phyloP scores from a whole-genome alignment of 2,797 vertebrate genomes.

The Denticeps clupeoides region DNA sequence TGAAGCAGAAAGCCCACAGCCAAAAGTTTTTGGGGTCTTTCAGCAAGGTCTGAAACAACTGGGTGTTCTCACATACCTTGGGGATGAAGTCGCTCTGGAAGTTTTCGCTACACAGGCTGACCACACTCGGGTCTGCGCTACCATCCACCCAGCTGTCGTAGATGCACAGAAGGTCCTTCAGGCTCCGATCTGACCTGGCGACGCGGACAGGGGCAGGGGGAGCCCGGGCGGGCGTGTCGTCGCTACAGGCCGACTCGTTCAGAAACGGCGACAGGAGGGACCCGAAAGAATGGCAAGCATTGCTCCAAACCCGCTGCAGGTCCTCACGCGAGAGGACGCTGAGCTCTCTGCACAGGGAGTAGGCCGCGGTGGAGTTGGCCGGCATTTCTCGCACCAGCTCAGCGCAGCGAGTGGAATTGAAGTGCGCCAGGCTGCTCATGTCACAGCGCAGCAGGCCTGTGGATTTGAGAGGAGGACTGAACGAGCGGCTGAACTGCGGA shows the following conservation, averaged over 20 bases:
- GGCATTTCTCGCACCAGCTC: constrained; percentile 31
- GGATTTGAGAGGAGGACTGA: neutral
- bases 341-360: constrained; percentile 46
- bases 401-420: constrained; percentile 55
- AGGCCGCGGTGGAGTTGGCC: constrained; percentile 28
- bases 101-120: constrained; percentile 58
- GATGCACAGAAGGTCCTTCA: constrained; percentile 51
- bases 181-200: constrained; percentile 42
- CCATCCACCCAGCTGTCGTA: constrained; percentile 48
- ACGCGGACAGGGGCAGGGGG: neutral
- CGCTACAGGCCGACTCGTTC: constrained; percentile 32
- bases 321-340: constrained; percentile 35
- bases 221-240: neutral
- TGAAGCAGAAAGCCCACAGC: constrained; percentile 55
- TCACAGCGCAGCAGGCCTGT: constrained; percentile 39
- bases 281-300: constrained; percentile 41
- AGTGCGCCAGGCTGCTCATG: constrained; percentile 31
- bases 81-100: constrained; percentile 42
- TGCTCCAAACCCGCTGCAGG: constrained; percentile 46
- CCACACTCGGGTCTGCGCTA: constrained; percentile 38
- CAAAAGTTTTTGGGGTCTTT: constrained; percentile 46
- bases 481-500: neutral
- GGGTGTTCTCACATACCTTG: constrained; percentile 45
- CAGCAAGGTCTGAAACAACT: constrained; percentile 43
- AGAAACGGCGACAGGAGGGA: constrained; percentile 35